Conservation (phyloP, 35 echinoderm and acorn worm genomes). For the Apostichopus parvimensis region DNA sequence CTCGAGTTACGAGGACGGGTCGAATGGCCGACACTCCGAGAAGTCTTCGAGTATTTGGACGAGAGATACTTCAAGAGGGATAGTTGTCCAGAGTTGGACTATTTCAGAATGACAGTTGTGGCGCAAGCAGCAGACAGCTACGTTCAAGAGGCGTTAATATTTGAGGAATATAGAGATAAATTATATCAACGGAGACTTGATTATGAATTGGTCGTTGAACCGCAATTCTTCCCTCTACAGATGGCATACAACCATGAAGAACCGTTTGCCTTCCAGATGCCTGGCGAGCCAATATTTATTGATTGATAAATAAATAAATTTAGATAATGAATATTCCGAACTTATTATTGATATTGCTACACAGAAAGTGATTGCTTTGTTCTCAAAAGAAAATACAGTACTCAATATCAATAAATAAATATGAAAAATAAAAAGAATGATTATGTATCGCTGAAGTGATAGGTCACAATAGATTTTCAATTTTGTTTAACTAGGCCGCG, state of each 20-base stretch:
- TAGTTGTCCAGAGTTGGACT: constrained; percentile 46
- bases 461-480: too few species aligned
- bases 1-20: constrained; percentile 72
- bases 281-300: neutral
- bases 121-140: constrained; percentile 53
- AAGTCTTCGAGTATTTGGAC: constrained; percentile 75
- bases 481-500: too few species aligned
- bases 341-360: neutral
- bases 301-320: neutral
- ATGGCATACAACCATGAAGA: constrained; percentile 36
- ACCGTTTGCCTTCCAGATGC: neutral
- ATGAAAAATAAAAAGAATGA: too few species aligned
- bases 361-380: neutral
- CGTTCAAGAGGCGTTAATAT: constrained; percentile 64
- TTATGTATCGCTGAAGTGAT: too few species aligned
- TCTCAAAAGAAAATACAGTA: neutral
- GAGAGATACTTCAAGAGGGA: constrained; percentile 58
- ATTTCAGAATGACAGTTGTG: constrained; percentile 57
- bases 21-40: constrained; percentile 65
- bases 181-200: constrained; percentile 54
- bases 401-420: neutral
- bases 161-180: constrained; percentile 68
- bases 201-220: constrained; percentile 78
- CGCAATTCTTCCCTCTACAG: constrained; percentile 74
- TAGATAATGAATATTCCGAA: neutral